Evolutionary conservation across 2,888 invertebrate species (phyloP).

Genomic region (Ernsta delagoae): DNA sequence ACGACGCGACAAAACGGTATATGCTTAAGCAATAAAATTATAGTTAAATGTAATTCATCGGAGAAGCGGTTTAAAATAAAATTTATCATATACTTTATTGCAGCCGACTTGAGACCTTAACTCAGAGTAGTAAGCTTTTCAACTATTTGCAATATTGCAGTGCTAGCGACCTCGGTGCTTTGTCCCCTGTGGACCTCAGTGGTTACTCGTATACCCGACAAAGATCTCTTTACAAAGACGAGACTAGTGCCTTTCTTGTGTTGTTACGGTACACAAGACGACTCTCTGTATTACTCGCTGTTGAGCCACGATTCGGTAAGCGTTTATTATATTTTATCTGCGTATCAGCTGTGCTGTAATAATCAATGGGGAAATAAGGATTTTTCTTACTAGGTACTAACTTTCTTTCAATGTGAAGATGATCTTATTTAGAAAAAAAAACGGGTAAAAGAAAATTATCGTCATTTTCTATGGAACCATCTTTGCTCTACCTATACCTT

Average conservation of each 20-base stretch:
- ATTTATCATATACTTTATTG: no score
- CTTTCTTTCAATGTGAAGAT: no score
- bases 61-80: constrained; percentile 5
- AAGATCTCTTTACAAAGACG: constrained; percentile 27
- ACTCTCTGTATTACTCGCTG: neutral
- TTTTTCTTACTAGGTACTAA: no score
- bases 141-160: constrained; percentile 33
- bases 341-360: no score
- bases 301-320: neutral
- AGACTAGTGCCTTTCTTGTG: constrained; percentile 22
- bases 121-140: constrained; percentile 25
- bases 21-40: constrained; percentile 6
- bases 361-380: no score
- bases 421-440: no score
- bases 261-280: constrained; percentile 12
- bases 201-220: constrained; percentile 2
- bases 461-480: no score
- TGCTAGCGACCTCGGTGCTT: neutral
- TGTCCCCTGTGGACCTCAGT: neutral
- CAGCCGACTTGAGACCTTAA: constrained; percentile 22
- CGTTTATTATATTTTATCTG: neutral
- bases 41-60: constrained; percentile 7
- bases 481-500: no score
- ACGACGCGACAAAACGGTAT: neutral
- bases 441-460: no score